Base-by-base conservation (phyloP, 2,797 vertebrate species). In the Syndactyla subalaris region DNA sequence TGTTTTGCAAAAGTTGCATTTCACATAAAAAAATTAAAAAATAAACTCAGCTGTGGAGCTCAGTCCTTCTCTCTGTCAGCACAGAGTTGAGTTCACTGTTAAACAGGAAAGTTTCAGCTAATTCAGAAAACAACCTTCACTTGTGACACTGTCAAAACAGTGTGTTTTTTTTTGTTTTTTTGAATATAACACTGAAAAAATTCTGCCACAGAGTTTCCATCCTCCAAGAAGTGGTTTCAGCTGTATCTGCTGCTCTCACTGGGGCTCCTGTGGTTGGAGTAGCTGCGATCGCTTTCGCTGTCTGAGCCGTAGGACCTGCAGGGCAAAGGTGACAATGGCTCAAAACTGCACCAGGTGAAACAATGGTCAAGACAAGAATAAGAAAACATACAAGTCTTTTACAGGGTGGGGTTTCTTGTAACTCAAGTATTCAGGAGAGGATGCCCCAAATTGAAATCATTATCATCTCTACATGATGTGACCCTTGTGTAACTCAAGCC, bases 201-300 rank as follows among this genome's bases (percentile, higher is more conserved):
- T 4, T 3, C 14, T 71, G 43, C 65, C 68, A 51, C 59, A 72
- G 8, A 73, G 62, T 74, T 92, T 59, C 32, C 79, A 59, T 88
- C 26, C 10, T 82, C 68, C 49, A 70, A 61, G 46, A 59, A 41
- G 34, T 0, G 0, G 45, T 85, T 93, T 98, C 97, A 98, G 92
- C 99, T 99, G 67, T 99, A 99, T 94, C 98, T 98, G 94, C 99
- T 99, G 98, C 99, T 99, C 94, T 97, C 98, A 43, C 99, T 99
- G 97, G 98, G 98, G 89, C 99, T 99, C 48, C 99, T 98, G 61
- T 94, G 98, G 90, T 98, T 98, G 34, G 99, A 99, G 32, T 98
- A 98, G 86, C 99, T 99, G 97, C 98, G 98, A 38, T 98, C 98
- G 12, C 98, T 98, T 88, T 98, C 98, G 59, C 98, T 99, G 97